Percentiles rank a stretch among this genome's conserved stretches.
Conservation (phyloP, 2,797 vertebrate species). For the Xerus rutilus region DNA sequence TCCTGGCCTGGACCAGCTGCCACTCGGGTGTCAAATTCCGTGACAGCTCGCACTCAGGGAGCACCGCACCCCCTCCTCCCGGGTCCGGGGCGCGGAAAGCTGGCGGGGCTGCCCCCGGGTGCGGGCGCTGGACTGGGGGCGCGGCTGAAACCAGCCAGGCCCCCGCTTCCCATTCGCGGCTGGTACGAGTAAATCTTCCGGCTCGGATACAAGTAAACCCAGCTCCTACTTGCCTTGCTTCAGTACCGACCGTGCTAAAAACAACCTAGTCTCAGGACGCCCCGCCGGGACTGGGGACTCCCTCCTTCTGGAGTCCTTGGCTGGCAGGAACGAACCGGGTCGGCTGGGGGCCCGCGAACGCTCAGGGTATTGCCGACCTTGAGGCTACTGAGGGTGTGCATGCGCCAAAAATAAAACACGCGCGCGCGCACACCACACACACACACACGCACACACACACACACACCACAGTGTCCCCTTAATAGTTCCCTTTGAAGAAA, state of each 20-base stretch:
- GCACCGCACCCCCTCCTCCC: background rate
- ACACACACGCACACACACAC: background rate
- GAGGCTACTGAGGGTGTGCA: conserved; percentile 64
- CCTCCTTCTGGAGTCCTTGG: conserved; percentile 50
- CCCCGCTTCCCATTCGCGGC: background rate
- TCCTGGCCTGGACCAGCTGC: conserved; percentile 59
- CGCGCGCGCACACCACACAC: background rate
- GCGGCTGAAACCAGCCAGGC: background rate
- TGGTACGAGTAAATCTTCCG: background rate
- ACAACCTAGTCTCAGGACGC: background rate
- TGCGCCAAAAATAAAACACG: conserved; percentile 61
- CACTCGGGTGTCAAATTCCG: conserved; percentile 40
- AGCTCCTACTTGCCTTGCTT: background rate
- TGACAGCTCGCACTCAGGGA: background rate
- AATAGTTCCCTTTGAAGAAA: background rate
- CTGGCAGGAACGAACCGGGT: background rate
- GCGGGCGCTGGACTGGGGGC: background rate
- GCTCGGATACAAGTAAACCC: background rate
- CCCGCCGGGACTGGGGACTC: conserved; percentile 65
- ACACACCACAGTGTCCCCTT: background rate
- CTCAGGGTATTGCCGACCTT: conserved; percentile 70
- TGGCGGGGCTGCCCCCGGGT: background rate
- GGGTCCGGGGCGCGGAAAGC: background rate
- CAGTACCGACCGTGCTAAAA: background rate
- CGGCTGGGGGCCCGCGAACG: background rate